Conservation (phyloP, 2,113 vertebrate genomes). For the Pterocles orientalis region DNA sequence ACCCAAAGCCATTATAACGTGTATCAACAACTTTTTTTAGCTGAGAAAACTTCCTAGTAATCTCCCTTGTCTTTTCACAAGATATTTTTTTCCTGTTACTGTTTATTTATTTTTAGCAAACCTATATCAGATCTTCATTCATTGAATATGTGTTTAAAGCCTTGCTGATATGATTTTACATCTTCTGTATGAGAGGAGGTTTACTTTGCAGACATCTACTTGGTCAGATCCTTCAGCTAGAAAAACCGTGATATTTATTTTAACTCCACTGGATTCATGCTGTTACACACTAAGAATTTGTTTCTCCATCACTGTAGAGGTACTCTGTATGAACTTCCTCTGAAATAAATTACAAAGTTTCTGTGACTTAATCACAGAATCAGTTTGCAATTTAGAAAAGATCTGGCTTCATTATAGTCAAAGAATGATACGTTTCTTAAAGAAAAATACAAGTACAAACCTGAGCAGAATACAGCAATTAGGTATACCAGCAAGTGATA, state of each 20-base stretch:
- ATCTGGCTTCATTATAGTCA: neutral
- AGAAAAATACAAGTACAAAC: neutral
- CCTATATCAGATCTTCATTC: neutral
- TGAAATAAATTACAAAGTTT: neutral
- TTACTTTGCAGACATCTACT: neutral
- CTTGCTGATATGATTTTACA: neutral
- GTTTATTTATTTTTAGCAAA: neutral
- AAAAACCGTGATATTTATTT: rapidly evolving
- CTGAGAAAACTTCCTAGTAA: neutral
- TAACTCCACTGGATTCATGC: neutral
- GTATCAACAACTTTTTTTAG: neutral
- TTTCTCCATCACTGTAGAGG: neutral
- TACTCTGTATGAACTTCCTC: neutral
- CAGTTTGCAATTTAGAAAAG: neutral
- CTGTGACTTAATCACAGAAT: neutral
- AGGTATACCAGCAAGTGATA: neutral
- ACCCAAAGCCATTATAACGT: neutral
- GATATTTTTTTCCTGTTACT: neutral
- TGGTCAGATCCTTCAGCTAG: neutral
- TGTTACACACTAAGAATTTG: neutral
- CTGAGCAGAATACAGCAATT: neutral
- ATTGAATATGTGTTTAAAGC: neutral
- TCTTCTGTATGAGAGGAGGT: neutral
- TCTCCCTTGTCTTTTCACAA: neutral
- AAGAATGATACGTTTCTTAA: neutral